Evolutionary conservation across 2,888 invertebrate genomes (phyloP).

Genomic region (Calameuta filiformis): DNA sequence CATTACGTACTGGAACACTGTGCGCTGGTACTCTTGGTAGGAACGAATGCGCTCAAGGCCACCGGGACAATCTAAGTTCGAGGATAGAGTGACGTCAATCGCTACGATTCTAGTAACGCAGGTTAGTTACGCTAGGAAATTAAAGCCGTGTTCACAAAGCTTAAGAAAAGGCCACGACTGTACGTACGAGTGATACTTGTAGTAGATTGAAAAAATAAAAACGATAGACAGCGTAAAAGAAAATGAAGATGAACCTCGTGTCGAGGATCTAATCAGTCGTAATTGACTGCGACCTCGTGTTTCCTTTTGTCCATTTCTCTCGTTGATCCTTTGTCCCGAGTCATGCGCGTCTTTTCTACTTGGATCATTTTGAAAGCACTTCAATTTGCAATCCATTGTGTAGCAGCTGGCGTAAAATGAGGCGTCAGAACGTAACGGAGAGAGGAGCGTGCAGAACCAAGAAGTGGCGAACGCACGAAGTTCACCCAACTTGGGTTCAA

Average conservation of each 20-base stretch:
- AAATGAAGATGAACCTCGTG: neutral
- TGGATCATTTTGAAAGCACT: neutral
- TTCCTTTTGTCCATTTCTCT: neutral
- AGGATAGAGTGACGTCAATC: conserved; percentile 3
- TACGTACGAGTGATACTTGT: neutral
- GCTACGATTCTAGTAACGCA: conserved; percentile 7
- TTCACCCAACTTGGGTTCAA: neutral
- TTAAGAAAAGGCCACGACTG: neutral
- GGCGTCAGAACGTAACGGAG: neutral
- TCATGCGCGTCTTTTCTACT: neutral
- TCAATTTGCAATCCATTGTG: neutral
- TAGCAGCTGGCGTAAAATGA: neutral
- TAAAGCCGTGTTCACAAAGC: neutral
- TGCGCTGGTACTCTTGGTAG: neutral
- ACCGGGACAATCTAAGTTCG: conserved; percentile 7
- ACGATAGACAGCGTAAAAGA: neutral
- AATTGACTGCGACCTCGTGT: neutral
- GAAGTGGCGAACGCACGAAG: neutral
- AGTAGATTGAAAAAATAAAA: neutral
- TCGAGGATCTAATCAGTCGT: neutral
- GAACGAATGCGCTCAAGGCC: neutral
- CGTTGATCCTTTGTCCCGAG: neutral
- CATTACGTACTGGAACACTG: neutral
- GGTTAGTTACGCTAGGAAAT: conserved; percentile 8
- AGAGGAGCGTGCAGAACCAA: neutral